Base-by-base conservation (phyloP, 2,888 invertebrate genomes). In the Ferrisia virgata region DNA sequence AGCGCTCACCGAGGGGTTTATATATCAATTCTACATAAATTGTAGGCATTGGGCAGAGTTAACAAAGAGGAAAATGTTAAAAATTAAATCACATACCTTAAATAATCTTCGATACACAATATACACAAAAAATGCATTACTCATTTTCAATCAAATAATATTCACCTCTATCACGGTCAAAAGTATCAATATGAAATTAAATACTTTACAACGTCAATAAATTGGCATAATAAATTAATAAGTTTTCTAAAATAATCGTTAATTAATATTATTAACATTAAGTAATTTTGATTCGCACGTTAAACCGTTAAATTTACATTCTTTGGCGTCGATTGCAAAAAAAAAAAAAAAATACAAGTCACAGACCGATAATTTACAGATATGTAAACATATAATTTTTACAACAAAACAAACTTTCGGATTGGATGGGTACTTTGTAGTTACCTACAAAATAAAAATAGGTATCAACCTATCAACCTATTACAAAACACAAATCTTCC, bases 11-110 rank as follows among this genome's bases (percentile, higher is more conserved):
- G 36, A 18, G 9, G 6, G 13, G 9, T 4, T 58, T 58, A 9
- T 5, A 4, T 6, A 72, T 36, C 18, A 64, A 8, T 2, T 47
- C 36, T 36, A 36, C 36, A 36, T 15, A 28, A 13, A 28, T 8
- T 2, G 58, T 11, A 47, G 1, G 5, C 22, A 25, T 22, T 22
- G 53, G 22, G 36, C 13, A n/a, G 33, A n/a, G 33, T 28, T 4
- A 36, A 36, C 8, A 9, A 76, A 3, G 72, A 72, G 36, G 72
- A 76, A 76, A 72, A 36, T n/a, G 36, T 36, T 18, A n/a, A 33
- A 76, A 76, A 47, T n/a, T 13, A 47, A 69, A 64, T 64, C 31
- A 64, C 64, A 28, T 64, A 64, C 64, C 64, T 64, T 64, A 43
- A 36, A 43, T 43, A 64, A 0, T 64, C 64, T 64, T 53, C 53